Conservation (phyloP, 2,113 vertebrate genomes). For the Gobius niger region DNA sequence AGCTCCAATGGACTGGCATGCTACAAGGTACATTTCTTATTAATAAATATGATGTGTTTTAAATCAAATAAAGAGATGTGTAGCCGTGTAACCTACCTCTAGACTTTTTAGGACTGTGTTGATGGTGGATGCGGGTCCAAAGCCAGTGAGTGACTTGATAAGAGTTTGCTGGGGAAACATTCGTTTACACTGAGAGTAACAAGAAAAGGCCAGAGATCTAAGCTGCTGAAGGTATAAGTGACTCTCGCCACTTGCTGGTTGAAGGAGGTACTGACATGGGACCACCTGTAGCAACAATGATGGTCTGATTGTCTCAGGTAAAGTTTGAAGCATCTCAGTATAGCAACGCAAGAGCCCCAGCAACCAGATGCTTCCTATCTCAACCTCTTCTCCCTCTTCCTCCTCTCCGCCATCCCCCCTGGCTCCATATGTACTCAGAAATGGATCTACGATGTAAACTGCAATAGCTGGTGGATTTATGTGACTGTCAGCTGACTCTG, state of each 20-base stretch:
- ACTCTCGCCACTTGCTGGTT: slow-evolving; percentile 92
- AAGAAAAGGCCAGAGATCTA: slow-evolving; percentile 93
- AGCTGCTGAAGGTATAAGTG: slow-evolving; percentile 94
- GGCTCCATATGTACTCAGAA: slow-evolving; percentile 83
- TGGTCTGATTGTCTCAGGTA: slow-evolving; percentile 88
- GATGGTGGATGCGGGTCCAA: slow-evolving; percentile 90
- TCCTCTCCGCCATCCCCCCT: slow-evolving; percentile 86
- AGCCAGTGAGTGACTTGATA: slow-evolving; percentile 96
- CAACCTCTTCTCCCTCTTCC: slow-evolving; percentile 87
- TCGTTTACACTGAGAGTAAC: slow-evolving; percentile 93
- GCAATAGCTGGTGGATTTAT: slow-evolving; percentile 89
- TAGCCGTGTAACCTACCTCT: slow-evolving; percentile 74
- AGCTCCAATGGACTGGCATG: slow-evolving; percentile 88
- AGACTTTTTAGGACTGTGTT: slow-evolving; percentile 86
- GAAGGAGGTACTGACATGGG: slow-evolving; percentile 95
- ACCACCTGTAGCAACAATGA: slow-evolving; percentile 96
- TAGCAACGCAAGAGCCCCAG: slow-evolving; percentile 93
- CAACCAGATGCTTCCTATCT: slow-evolving; percentile 87
- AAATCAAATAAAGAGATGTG: not conserved
- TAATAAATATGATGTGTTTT: not conserved
- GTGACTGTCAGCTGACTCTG: slow-evolving; percentile 85
- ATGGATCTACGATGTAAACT: slow-evolving; percentile 95
- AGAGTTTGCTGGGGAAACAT: slow-evolving; percentile 89
- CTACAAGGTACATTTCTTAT: slow-evolving; percentile 65
- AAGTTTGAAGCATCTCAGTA: slow-evolving; percentile 90